Conservation (phyloP, 2,888 invertebrate species). For the Mylabris sibirica region DNA sequence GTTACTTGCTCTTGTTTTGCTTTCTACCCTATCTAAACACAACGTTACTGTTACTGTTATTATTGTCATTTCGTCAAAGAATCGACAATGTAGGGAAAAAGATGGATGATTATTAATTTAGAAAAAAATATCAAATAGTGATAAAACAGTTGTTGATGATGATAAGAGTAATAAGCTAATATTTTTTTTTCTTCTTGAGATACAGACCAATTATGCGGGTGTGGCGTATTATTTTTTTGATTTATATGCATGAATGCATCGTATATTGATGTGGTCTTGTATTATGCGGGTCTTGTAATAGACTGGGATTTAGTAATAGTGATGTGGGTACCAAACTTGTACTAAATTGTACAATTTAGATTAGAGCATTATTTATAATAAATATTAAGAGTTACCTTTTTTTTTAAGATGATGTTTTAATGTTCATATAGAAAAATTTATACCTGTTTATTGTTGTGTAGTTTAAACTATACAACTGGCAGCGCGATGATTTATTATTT, state of each 20-base stretch:
- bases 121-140: not conserved
- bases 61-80: not conserved
- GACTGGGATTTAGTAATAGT: constrained; percentile 34
- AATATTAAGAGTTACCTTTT: constrained; percentile 16
- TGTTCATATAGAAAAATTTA: not conserved
- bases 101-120: not conserved
- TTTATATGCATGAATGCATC: constrained; percentile 35
- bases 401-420: not conserved
- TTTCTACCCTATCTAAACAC: constrained; percentile 15
- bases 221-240: constrained; percentile 38
- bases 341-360: constrained; percentile 25
- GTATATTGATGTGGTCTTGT: constrained; percentile 35
- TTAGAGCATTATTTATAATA: no score
- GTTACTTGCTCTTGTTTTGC: constrained; percentile 26
- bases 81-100: not conserved
- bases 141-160: not conserved
- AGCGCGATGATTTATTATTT: constrained; percentile 16
- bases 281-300: constrained; percentile 43
- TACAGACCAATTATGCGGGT: constrained; percentile 24
- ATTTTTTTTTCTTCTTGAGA: not conserved
- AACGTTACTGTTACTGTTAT: no score
- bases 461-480: not conserved
- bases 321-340: constrained; percentile 22
- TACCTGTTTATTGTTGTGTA: not conserved
- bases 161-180: not conserved